phyloP scores from a whole-genome alignment of 1,140 invertebrate species.

The Theocolax elegans region DNA sequence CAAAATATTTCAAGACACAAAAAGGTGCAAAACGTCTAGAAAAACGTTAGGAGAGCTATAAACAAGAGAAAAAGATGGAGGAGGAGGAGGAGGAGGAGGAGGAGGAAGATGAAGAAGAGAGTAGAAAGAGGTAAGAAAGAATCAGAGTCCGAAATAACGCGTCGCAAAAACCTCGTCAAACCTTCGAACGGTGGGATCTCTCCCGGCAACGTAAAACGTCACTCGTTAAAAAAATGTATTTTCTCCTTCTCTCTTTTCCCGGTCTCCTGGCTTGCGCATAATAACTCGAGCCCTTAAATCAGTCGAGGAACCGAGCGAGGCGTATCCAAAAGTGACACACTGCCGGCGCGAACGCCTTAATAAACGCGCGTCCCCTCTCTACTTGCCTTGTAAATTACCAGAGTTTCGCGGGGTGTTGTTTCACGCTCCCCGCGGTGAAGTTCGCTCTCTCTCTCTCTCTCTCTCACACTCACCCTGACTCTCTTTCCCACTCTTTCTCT shows the following conservation, averaged over 20 bases:
- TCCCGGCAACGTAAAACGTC: not conserved
- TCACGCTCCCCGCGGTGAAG: constrained; percentile 28
- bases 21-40: no score
- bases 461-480: no score
- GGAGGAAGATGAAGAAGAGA: no score
- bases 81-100: not conserved
- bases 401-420: constrained; percentile 30
- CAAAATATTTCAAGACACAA: no score
- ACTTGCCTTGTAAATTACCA: constrained; percentile 25
- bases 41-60: no score
- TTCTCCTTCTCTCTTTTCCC: not conserved
- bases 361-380: constrained; percentile 46
- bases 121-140: no score
- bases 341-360: constrained; percentile 47
- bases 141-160: no score
- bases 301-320: constrained; percentile 35
- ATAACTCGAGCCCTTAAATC: constrained; percentile 35
- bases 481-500: not conserved
- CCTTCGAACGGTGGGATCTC: constrained; percentile 4
- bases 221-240: not conserved
- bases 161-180: no score
- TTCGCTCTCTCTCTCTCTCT: not conserved
- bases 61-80: not conserved
- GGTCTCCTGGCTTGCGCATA: not conserved
- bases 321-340: constrained; percentile 54